Base-by-base conservation (phyloP, 2,888 invertebrate species). In the Acanthacorydalis orientalis region DNA sequence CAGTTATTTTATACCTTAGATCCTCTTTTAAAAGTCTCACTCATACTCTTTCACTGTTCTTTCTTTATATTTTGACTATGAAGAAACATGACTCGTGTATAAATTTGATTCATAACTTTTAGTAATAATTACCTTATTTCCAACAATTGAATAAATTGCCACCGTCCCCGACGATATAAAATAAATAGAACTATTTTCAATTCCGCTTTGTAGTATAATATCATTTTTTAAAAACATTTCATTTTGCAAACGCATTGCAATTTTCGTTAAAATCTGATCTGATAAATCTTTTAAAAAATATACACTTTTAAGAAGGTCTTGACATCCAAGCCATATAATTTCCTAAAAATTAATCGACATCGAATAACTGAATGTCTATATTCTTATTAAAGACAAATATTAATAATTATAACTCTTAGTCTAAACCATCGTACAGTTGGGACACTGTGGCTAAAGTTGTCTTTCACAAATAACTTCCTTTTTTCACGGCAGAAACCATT, bases 251-350 rank as follows among this genome's bases (percentile, higher is more conserved):
- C n/a, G 23, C 16, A 12, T 42, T 11, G 31, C 64, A 38, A 68
- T 64, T 37, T 63, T 53, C 1, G 60, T 53, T 9, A 67, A 50
- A 48, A 68, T 49, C 1, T 57, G 50, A 7, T 58, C 47, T 1
- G 73, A 65, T 31, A 73, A 48, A 39, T 64, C 59, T 40, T 65
- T 61, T 52, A 76, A 72, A 15, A 74, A 55, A 8, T 60, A 56
- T 37, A 71, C 71, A 42, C 70, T 69, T 48, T 69, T 63, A 4
- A 74, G 63, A 14, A 75, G 59, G 38, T 65, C 63, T 51, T 66
- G 65, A 53, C 72, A 70, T 1, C 71, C 70, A 55, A 72, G 64
- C 15, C 73, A 56, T 0, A 61, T 59, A 10, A 75, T 66, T 56
- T 74, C 74, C 54, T 42, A 31, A 12, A 42, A 42, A 12, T 15